phyloP scores from a whole-genome alignment of 2,888 invertebrate species.

The Chymomyza amoena region DNA sequence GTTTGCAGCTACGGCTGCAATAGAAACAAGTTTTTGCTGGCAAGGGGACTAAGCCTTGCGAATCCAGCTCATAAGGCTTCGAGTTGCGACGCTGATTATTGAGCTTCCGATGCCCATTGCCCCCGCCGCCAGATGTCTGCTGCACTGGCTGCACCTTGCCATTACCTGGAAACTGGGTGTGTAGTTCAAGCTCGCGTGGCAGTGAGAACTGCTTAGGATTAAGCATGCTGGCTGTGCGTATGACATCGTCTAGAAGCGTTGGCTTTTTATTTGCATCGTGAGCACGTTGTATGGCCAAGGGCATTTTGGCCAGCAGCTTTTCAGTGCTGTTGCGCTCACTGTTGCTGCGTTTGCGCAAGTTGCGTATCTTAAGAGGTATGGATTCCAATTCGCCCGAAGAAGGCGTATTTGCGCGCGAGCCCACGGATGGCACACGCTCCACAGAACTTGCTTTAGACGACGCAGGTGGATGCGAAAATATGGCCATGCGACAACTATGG shows the following conservation, averaged over 20 bases:
- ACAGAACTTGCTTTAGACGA: conserved; percentile 79
- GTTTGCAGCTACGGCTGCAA: conserved; percentile 90
- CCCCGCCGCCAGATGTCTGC: conserved; percentile 27
- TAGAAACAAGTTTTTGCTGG: conserved; percentile 92
- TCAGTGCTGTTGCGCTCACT: conserved; percentile 75
- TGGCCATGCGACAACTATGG: conserved; percentile 84
- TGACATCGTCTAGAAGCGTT: conserved; percentile 87
- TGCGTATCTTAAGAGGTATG: conserved; percentile 79
- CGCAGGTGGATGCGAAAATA: conserved; percentile 62
- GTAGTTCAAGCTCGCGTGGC: conserved; percentile 88
- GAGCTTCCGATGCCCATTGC: conserved; percentile 70
- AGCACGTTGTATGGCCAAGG: conserved; percentile 73
- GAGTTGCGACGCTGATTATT: conserved; percentile 71
- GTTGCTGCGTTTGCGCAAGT: conserved; percentile 77
- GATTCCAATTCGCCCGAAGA: conserved; percentile 69
- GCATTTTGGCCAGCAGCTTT: conserved; percentile 70
- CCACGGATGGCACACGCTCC: conserved; percentile 77
- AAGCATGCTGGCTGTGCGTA: conserved; percentile 89
- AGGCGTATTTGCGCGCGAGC: conserved; percentile 74
- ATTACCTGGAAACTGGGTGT: conserved; percentile 89
- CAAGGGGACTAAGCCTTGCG: conserved; percentile 84
- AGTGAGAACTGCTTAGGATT: conserved; percentile 95
- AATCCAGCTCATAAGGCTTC: conserved; percentile 81
- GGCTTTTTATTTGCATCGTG: conserved; percentile 78
- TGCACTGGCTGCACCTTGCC: conserved; percentile 83